Evolutionary conservation across 2,888 invertebrate species (phyloP).

Genomic region (Euplexia lucipara): DNA sequence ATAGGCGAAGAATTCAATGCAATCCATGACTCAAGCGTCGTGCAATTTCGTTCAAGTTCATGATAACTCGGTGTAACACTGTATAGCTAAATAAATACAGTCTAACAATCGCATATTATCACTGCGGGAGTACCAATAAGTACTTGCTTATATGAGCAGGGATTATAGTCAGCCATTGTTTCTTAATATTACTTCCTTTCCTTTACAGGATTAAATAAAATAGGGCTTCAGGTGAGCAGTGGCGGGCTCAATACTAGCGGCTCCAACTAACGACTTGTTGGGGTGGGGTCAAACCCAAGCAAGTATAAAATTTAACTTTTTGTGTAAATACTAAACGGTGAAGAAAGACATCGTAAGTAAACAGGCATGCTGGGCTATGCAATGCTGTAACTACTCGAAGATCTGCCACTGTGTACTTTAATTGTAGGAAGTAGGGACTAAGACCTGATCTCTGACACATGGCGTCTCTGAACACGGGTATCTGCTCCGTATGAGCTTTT

Average conservation of each 20-base stretch:
- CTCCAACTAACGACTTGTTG: too few relatives aligned
- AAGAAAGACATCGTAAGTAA: too few relatives aligned
- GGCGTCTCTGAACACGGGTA: background rate
- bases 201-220: slow-evolving; percentile 24
- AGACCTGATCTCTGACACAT: too few relatives aligned
- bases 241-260: background rate
- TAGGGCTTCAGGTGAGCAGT: background rate
- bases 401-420: background rate
- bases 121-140: slow-evolving; percentile 26
- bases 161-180: slow-evolving; percentile 45
- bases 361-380: too few relatives aligned
- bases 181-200: slow-evolving; percentile 2
- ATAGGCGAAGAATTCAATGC: slow-evolving; percentile 22
- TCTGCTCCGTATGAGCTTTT: background rate
- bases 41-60: slow-evolving; percentile 33
- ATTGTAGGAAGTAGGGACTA: background rate
- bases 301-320: too few relatives aligned
- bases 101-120: slow-evolving; percentile 61
- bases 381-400: too few relatives aligned
- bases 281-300: too few relatives aligned
- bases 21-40: slow-evolving; percentile 17
- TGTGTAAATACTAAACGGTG: too few relatives aligned
- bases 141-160: slow-evolving; percentile 29
- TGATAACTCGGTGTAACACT: slow-evolving; percentile 18
- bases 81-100: slow-evolving; percentile 21